Percentiles rank a stretch among this genome's conserved stretches.
Evolutionary conservation across 2,888 invertebrate species (phyloP).

Genomic region (Therioaphis trifolii): DNA sequence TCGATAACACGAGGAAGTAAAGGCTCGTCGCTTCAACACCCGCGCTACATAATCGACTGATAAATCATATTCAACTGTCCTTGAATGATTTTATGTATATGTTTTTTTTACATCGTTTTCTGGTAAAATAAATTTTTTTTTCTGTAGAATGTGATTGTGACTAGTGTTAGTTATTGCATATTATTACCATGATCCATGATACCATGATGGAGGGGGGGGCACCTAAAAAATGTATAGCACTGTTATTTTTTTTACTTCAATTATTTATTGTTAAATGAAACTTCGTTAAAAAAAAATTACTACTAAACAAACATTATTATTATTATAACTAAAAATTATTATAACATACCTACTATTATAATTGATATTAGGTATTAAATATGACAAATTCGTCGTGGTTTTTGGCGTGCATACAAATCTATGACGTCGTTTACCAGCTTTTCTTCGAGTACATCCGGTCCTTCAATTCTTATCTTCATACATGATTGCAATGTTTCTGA

Average conservation of each 20-base stretch:
- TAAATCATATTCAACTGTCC: too few species aligned
- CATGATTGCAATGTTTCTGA: background rate
- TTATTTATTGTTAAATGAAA: background rate
- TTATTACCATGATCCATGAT: too few species aligned
- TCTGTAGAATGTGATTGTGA: too few species aligned
- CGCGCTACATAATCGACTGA: too few species aligned
- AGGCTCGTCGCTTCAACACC: too few species aligned
- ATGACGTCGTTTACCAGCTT: too few species aligned
- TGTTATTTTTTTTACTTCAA: background rate
- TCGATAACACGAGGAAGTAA: too few species aligned
- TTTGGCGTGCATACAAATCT: background rate
- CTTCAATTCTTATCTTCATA: background rate
- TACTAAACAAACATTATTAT: background rate
- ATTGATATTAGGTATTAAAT: background rate
- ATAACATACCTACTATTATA: background rate
- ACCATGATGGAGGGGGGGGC: too few species aligned
- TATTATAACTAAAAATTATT: background rate
- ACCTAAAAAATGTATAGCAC: background rate
- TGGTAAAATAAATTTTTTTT: too few species aligned
- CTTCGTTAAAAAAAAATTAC: background rate
- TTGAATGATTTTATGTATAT: too few species aligned
- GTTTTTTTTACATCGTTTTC: too few species aligned
- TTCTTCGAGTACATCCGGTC: background rate
- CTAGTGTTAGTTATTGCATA: too few species aligned
- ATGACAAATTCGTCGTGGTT: background rate